Evolutionary conservation across 30 jellyfish, hydroid and myxozoan species (phyloP).

Genomic region (Sanderia malayensis): DNA sequence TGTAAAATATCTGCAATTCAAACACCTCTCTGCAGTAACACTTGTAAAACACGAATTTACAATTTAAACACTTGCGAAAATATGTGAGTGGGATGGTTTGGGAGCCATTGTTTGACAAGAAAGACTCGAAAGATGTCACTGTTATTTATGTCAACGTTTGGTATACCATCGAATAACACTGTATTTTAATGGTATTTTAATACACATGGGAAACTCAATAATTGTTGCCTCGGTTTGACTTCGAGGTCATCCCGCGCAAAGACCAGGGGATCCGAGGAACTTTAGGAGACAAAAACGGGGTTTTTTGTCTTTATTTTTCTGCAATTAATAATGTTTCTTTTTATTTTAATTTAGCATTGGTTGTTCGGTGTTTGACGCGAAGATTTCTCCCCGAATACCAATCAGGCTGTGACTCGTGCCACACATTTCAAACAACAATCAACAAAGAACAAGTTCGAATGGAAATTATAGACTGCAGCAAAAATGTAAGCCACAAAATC

Average conservation of each 20-base stretch:
- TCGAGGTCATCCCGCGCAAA: neutral
- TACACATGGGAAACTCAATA: neutral
- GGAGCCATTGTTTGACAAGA: too few relatives aligned
- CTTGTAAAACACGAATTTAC: too few relatives aligned
- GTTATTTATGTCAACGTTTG: neutral
- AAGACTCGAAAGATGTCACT: neutral
- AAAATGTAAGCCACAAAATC: slow-evolving; percentile 53
- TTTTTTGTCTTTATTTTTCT: too few relatives aligned
- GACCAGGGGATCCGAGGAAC: too few relatives aligned
- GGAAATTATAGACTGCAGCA: slow-evolving; percentile 66
- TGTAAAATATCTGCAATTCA: too few relatives aligned
- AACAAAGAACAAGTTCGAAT: slow-evolving; percentile 49
- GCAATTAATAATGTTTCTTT: too few relatives aligned
- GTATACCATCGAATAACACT: neutral
- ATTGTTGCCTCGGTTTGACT: neutral
- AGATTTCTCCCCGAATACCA: slow-evolving; percentile 88
- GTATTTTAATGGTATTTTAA: neutral
- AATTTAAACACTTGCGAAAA: too few relatives aligned
- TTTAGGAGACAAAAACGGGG: too few relatives aligned
- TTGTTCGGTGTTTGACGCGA: slow-evolving; percentile 84
- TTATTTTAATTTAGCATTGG: slow-evolving; percentile 54
- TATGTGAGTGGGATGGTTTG: too few relatives aligned
- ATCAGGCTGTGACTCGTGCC: slow-evolving; percentile 63
- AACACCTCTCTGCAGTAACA: too few relatives aligned
- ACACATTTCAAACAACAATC: slow-evolving; percentile 55